Evolutionary conservation across 2,113 vertebrate species (phyloP).

Genomic region (Corythornis vintsioides): DNA sequence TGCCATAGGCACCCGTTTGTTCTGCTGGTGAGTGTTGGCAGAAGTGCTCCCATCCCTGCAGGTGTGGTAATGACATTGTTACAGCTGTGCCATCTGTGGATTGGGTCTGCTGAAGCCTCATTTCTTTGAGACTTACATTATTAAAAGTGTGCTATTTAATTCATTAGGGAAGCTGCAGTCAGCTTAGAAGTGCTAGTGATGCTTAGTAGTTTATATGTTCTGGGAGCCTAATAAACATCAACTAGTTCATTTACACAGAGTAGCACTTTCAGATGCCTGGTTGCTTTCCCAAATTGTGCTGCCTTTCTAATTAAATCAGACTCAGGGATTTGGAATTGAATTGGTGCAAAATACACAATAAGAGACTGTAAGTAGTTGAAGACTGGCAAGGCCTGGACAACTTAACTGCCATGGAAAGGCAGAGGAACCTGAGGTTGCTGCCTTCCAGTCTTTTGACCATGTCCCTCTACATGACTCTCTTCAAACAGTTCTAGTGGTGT

Average conservation of each 20-base stretch:
- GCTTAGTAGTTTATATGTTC: neutral
- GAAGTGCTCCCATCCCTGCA: rapidly evolving
- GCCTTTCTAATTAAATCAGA: slow-evolving; percentile 45
- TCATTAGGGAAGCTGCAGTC: neutral
- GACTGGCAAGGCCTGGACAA: neutral
- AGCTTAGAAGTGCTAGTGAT: neutral
- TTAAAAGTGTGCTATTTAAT: neutral
- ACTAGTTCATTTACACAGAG: neutral
- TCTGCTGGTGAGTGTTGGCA: neutral
- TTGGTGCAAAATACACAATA: neutral
- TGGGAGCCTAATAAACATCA: neutral
- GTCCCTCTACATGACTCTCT: neutral
- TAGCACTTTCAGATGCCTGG: neutral
- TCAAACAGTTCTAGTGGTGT: neutral
- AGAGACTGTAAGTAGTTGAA: neutral
- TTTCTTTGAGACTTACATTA: neutral
- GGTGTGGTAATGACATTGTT: neutral
- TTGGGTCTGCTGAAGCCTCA: neutral
- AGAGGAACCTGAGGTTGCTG: neutral
- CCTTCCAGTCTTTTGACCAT: neutral
- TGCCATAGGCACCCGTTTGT: rapidly evolving
- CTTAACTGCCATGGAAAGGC: neutral
- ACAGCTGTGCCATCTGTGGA: neutral
- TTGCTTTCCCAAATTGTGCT: neutral
- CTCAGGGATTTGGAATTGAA: neutral